Evolutionary conservation across 2,888 invertebrate genomes (phyloP), one percentile per base, ranked within the genome.

Genomic region (Eupithecia exiguata): DNA sequence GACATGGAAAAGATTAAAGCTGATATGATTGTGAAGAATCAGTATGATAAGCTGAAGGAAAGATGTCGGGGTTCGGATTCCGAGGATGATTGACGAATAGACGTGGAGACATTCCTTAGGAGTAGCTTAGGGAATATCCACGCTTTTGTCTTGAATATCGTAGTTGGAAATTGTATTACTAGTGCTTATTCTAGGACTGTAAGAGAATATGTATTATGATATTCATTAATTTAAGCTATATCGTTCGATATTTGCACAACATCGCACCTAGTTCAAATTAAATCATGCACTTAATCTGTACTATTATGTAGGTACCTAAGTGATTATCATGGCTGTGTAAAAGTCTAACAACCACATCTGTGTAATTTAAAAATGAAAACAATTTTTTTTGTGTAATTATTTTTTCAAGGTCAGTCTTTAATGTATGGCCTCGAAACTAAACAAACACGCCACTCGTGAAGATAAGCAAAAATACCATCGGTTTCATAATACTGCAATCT

Each of bases 1-100:
- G 94, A 94, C n/a, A 94, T 94, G 94, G 87, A 93, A 79, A 91
- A 87, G 68, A 80, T 92, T 0, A 93, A 91, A 72, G 89, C 89
- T 40, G 91, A 93, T 61, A 82, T 94, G 30, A 94, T 94, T 10
- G 86, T 84, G 36, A 87, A 88, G 14, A 93, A 94, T 63, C 88
- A 92, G 77, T 94, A 94, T 75, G 91, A 93, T 0, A 93, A 93
- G 72, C 79, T 94, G 70, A 93, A 93, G 74, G 90, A 92, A 74
- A 92, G 92, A 70, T 88, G 88, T 78, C 86, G 77, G 53, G 82
- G 74, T 62, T 86, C 88, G 0, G 92, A 92, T 63, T 91, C 91
- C 0, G 92, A 93, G 43, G 88, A 90, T 6, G 91, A 91, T n/a
- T 85, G 71, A 78, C 25, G 40, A 38, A 66, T 38, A 25, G 38